Base-by-base conservation (phyloP, 2,113 vertebrate species). In the Prinia subflava region DNA sequence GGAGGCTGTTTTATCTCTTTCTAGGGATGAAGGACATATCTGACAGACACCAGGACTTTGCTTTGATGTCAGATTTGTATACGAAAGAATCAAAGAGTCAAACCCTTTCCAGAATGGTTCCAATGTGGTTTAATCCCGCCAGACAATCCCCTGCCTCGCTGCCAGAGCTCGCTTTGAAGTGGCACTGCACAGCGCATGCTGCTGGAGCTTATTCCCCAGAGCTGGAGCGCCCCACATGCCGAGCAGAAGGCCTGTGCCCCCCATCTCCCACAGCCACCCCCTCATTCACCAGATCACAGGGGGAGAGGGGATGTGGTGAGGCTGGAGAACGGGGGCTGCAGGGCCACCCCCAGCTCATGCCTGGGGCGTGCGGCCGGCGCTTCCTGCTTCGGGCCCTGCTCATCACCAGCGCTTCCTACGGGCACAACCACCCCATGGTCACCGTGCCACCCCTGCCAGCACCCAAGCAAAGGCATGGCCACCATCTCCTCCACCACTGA, bases 61-160 rank as follows among this genome's bases (percentile, higher is more conserved):
- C 97, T 98, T 98, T 98, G 98, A 98, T 97, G 96, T 97, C 91
- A 94, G 94, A 94, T 96, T 96, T 96, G 95, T 96, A 95, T 93
- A 96, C n/a, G 30, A 97, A 93, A 96, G 96, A 97, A 97, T 97
- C 92, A 95, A 97, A 97, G 97, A 96, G 73, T 83, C 69, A 8
- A 96, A 79, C 87, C 60, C 95, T 96, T 97, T 95, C 97, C 97
- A 96, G 96, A 92, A 94, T 63, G 94, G 86, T 96, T 92, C 89
- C 93, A 92, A 53, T 85, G 90, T 86, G 95, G 94, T 97, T 97
- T 96, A 83, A 95, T 76, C 82, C 60, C 33, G 1, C 68, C 81
- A 94, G 84, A 90, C 62, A 42, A 69, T 94, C 96, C 96, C 95
- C 81, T 86, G 89, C 59, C 96, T 79, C 12, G 0, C 75, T 57